Evolutionary conservation across 64 coral and sea anemone species (phyloP), one percentile per base, ranked within the genome.

Genomic region (Anthopleura sola): DNA sequence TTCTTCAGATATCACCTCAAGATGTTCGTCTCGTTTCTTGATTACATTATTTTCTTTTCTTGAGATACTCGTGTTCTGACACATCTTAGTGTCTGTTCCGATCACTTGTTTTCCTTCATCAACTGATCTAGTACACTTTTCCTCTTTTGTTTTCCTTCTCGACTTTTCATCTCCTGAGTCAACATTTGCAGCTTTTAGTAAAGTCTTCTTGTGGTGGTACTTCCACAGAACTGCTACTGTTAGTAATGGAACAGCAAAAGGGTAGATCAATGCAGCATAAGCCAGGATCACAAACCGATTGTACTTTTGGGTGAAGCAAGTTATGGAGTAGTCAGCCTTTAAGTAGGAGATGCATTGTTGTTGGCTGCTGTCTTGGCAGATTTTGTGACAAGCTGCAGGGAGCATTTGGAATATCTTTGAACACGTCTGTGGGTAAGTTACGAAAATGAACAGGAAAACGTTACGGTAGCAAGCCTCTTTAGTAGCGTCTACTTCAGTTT

Each of bases 151-250:
- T 1, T 51, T 51, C 4, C 49, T 51, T 51, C 49, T 51, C 49
- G 12, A 16, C 15, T 51, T 51, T 48, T 16, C 12, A 51, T 11
- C 49, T 14, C 49, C 11, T 7, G 58, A 62, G 20, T 4, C 20
- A 26, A 6, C 58, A 62, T 62, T 62, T 62, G 58, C 6, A 62
- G 15, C 58, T 5, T 62, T 10, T 14, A 62, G 58, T 11, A n/a
- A 62, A 26, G 58, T 78, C 19, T 26, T 48, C 18, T 78, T 78
- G 31, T 78, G 44, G 24, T 78, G 76, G 24, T 78, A 78, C 15
- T 78, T 78, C 76, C 76, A 78, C 44, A 78, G 76, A 21, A 78
- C 76, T 37, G 44, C 34, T 48, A 48, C 76, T 0, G 76, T 78
- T 48, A 78, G 44, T 48, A 78, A 6, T 39, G 76, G 76, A 37